Conservation (phyloP, 2,113 vertebrate genomes). For the Isichthys henryi region DNA sequence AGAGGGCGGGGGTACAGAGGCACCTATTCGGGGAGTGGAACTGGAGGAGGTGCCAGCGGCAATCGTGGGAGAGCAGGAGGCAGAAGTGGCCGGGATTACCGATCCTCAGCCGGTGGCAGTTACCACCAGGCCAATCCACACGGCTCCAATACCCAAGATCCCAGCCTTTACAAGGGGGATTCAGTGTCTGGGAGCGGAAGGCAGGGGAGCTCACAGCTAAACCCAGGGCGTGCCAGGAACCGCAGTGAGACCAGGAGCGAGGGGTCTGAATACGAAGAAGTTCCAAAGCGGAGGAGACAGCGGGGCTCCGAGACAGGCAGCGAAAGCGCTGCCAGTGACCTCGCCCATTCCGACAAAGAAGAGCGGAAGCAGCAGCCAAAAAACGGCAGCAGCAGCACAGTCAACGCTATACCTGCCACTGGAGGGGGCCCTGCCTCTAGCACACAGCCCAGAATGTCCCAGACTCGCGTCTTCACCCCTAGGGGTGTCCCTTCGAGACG, state of each 20-base stretch:
- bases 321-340: constrained; percentile 73
- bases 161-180: constrained; percentile 56
- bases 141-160: constrained; percentile 50
- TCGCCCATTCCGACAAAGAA: constrained; percentile 77
- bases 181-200: constrained; percentile 40
- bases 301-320: constrained; percentile 83
- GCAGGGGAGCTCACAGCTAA: constrained; percentile 45
- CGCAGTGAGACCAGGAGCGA: constrained; percentile 82
- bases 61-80: constrained; percentile 62
- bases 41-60: constrained; percentile 36
- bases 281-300: constrained; percentile 81
- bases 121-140: constrained; percentile 44
- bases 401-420: constrained; percentile 27
- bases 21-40: constrained; percentile 52
- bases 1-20: constrained; percentile 71
- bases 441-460: constrained; percentile 53
- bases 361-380: constrained; percentile 57
- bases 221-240: constrained; percentile 69
- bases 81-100: constrained; percentile 71
- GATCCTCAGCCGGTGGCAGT: constrained; percentile 44
- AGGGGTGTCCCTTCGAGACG: constrained; percentile 79
- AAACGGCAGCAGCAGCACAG: constrained; percentile 46
- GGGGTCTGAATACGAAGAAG: constrained; percentile 84
- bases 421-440: constrained; percentile 30
- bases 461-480: constrained; percentile 80